phyloP scores from a whole-genome alignment of 2,113 vertebrate genomes.

The Erpornis zantholeuca region DNA sequence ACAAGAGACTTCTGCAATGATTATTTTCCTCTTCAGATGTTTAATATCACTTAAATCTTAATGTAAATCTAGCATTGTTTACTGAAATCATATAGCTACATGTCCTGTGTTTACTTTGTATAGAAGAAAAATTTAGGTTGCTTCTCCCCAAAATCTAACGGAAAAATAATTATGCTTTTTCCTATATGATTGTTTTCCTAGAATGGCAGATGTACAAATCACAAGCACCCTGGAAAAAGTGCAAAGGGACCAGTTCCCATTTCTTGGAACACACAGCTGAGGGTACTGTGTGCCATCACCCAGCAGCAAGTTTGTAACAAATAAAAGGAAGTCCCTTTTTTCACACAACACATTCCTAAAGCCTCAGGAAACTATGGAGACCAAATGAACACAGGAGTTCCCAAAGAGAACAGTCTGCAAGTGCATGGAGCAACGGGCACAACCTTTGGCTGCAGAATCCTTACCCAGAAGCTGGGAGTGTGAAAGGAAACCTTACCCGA shows the following conservation, averaged over 20 bases:
- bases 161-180: not conserved
- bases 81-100: not conserved
- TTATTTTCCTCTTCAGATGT: not conserved
- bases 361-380: not conserved
- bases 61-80: not conserved
- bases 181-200: not conserved
- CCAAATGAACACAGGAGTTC: not conserved
- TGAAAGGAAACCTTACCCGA: not conserved
- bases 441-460: not conserved
- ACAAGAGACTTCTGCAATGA: not conserved
- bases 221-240: not conserved
- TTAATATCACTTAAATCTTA: not conserved
- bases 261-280: not conserved
- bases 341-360: not conserved
- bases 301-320: not conserved
- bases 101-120: not conserved
- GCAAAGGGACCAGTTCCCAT: not conserved
- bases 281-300: not conserved
- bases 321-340: not conserved
- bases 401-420: not conserved
- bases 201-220: not conserved
- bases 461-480: not conserved
- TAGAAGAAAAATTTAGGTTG: not conserved
- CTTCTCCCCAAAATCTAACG: not conserved
- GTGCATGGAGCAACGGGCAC: fast-evolving